Evolutionary conservation across 2,113 vertebrate genomes (phyloP), one percentile per base, ranked within the genome.

Genomic region (Centropristis striata): DNA sequence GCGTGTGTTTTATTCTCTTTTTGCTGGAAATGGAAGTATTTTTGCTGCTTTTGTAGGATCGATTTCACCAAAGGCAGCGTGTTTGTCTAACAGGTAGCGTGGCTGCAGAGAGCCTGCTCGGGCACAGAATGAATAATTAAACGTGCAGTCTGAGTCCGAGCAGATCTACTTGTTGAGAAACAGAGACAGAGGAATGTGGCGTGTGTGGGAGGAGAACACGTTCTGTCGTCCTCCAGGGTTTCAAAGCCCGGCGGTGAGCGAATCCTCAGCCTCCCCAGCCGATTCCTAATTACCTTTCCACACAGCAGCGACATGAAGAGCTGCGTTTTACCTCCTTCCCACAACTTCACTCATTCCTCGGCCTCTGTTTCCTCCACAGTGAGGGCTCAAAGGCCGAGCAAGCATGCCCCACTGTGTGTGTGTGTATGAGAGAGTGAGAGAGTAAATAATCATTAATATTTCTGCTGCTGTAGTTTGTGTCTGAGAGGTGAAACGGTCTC

Each of bases 231-330:
- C 70, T 54, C 27, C n/a, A 1, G 42, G 41, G 59, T 64, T 81
- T 51, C 50, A 44, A 68, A 72, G 14, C 47, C 15, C 1, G 8
- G 0, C 39, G 27, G 54, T 8, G 39, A 63, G 25, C 3, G 4
- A 25, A n/a, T 27, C 28, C 25, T 46, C 53, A 1, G 27, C 57
- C 32, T 50, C n/a, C 36, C 28, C 58, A 42, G 57, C 32, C 27
- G 57, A 18, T 18, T 3, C 49, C 46, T 64, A 78, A 75, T 82
- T 72, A 89, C 57, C 36, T 44, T 16, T 70, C 54, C 55, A 66
- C 42, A 18, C 41, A 15, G 49, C 41, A 8, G 28, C n/a, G n/a
- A n/a, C n/a, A n/a, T n/a, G n/a, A n/a, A n/a, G 8, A 53, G 44
- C 46, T 21, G 46, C 20, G 39, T 6, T 63, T 53, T 69, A 25